Evolutionary conservation across 2,888 invertebrate species (phyloP), one percentile per base, ranked within the genome.

Genomic region (Drosophila peninsularis): DNA sequence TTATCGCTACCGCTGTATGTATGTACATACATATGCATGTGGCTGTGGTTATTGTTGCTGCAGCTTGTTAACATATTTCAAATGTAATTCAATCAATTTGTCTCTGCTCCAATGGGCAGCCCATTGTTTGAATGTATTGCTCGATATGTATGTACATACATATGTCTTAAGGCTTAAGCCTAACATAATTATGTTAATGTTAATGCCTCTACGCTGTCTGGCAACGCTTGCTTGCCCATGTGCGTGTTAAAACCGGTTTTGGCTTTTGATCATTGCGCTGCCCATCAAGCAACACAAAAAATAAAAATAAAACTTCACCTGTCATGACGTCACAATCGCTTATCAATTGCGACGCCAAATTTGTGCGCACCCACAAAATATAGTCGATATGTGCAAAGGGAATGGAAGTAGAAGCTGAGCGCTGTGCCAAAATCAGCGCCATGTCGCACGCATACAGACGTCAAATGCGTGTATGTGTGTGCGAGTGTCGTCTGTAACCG

Each of bases 61-160:
- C 37, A 61, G 64, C 65, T 74, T 78, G 71, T 71, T 68, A 78
- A 68, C 68, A 82, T 70, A 72, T 82, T 82, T 69, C 53, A 80
- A 74, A 78, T 70, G 60, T 61, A 80, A 80, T 80, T 82, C 75
- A 82, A 82, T 75, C 71, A 81, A 81, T 70, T 81, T 81, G 78
- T 74, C 63, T 68, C 45, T 78, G 64, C 74, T 67, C 49, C 66
- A 77, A 69, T 66, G 69, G 60, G 62, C 63, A 72, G 32, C 41
- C 24, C 41, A 42, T 5, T 52, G 21, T 54, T 13, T 44, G n/a
- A 21, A 19, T 47, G 47, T 34, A 14, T 62, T 47, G 47, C 1
- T 1, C 17, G 11, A 24, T 42, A 9, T 34, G 19, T 50, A 41
- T n/a, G 5, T 39, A 3, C n/a, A 45, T 21, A 7, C 5, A 9